Percentiles rank a stretch among this genome's conserved stretches.
Evolutionary conservation across 2,888 invertebrate species (phyloP).

Genomic region (Atethmia centrago): DNA sequence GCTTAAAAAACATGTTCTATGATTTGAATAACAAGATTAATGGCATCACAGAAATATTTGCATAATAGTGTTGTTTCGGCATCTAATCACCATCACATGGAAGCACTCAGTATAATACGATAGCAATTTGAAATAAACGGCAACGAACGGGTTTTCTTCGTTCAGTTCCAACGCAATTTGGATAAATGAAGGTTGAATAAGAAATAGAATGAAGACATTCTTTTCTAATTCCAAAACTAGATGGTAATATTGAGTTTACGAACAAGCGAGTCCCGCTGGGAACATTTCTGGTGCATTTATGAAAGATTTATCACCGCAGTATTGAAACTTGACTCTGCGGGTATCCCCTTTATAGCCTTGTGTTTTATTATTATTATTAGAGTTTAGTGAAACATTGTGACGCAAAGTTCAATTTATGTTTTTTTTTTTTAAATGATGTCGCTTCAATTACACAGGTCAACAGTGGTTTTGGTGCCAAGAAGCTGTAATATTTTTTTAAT

Average conservation of each 20-base stretch:
- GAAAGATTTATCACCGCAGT: conserved; percentile 72
- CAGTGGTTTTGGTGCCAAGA: too few relatives aligned
- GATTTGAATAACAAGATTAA: conserved; percentile 69
- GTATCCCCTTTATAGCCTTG: conserved; percentile 68
- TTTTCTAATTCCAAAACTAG: conserved; percentile 70
- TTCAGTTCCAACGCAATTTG: conserved; percentile 54
- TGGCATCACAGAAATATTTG: conserved; percentile 72
- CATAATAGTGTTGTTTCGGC: conserved; percentile 74
- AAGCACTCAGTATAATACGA: conserved; percentile 55
- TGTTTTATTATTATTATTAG: conserved; percentile 70
- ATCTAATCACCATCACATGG: conserved; percentile 61
- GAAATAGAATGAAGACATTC: conserved; percentile 73
- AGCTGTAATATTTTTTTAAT: too few relatives aligned
- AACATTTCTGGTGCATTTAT: conserved; percentile 74
- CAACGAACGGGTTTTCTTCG: conserved; percentile 65
- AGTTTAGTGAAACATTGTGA: conserved; percentile 59
- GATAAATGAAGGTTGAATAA: conserved; percentile 65
- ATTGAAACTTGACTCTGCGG: conserved; percentile 74
- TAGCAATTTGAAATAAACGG: conserved; percentile 64
- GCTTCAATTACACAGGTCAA: too few relatives aligned
- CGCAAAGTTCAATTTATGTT: conserved; percentile 37
- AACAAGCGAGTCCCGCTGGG: conserved; percentile 73
- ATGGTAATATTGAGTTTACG: conserved; percentile 73
- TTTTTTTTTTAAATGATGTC: conserved; percentile 20
- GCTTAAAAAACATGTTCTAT: conserved; percentile 65